phyloP scores from a whole-genome alignment of 2,888 invertebrate genomes.

The Volucella bombylans region DNA sequence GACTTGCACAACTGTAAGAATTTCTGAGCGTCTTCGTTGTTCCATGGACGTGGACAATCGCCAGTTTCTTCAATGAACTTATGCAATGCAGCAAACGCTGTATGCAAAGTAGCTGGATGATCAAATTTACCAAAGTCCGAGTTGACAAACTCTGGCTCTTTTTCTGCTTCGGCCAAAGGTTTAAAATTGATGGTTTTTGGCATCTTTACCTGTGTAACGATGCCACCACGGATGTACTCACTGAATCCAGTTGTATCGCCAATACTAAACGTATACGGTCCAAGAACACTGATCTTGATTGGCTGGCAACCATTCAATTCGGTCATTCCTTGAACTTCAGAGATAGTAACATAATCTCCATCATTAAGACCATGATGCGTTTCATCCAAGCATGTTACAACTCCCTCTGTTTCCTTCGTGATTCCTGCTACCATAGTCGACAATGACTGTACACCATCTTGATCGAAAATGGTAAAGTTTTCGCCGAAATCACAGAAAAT shows the following conservation, averaged over 20 bases:
- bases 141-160: conserved; percentile 91
- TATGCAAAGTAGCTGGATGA: conserved; percentile 92
- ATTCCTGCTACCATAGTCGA: conserved; percentile 97
- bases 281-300: conserved; percentile 94
- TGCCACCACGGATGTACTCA: conserved; percentile 94
- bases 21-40: conserved; percentile 87
- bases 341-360: conserved; percentile 97
- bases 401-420: conserved; percentile 91
- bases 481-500: conserved; percentile 99
- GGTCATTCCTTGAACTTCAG: conserved; percentile 97
- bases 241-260: conserved; percentile 92
- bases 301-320: conserved; percentile 96
- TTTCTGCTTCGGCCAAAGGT: conserved; percentile 89
- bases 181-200: conserved; percentile 92
- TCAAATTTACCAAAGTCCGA: conserved; percentile 98
- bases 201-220: conserved; percentile 98
- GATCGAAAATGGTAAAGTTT: conserved; percentile 93
- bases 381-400: conserved; percentile 97
- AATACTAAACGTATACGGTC: conserved; percentile 98
- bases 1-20: conserved; percentile 87
- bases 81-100: conserved; percentile 92
- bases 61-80: conserved; percentile 86
- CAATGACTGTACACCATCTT: conserved; percentile 94
- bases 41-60: conserved; percentile 90
- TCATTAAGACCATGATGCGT: conserved; percentile 98